Evolutionary conservation across 2,888 invertebrate genomes (phyloP).

Genomic region (Hyposoter didymator): DNA sequence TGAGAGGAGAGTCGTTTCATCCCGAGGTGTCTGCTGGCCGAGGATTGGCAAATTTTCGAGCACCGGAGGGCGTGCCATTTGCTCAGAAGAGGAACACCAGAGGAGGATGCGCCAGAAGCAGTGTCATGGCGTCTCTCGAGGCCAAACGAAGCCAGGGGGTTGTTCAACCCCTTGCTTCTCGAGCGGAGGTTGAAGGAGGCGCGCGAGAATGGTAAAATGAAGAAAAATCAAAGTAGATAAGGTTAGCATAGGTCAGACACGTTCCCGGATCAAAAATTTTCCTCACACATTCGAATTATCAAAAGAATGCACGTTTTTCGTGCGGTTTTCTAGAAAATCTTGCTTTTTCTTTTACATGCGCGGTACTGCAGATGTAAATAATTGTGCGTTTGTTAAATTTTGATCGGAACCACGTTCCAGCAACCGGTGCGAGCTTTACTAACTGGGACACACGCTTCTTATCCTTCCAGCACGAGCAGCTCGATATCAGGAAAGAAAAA

Average conservation of each 20-base stretch:
- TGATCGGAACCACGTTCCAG: background rate
- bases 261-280: background rate
- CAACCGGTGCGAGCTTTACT: conserved; percentile 66
- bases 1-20: conserved; percentile 21
- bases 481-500: conserved; percentile 39
- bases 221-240: conserved; percentile 26
- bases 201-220: background rate
- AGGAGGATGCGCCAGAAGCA: conserved; percentile 44
- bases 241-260: conserved; percentile 12
- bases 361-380: background rate
- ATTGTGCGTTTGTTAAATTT: background rate
- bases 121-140: conserved; percentile 67
- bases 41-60: conserved; percentile 58
- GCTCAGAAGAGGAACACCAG: conserved; percentile 31
- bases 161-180: conserved; percentile 38
- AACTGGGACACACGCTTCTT: conserved; percentile 67
- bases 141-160: conserved; percentile 19
- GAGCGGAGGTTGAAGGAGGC: background rate
- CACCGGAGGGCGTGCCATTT: conserved; percentile 54
- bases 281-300: background rate
- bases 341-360: conserved; percentile 6
- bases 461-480: conserved; percentile 13
- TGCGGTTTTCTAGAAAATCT: background rate
- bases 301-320: background rate
- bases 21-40: background rate